These are phyloP conservation scores for Hippocampus zosterae DNA, from an alignment of 2,113 vertebrate species.

Conservation along the genomic window DNA sequence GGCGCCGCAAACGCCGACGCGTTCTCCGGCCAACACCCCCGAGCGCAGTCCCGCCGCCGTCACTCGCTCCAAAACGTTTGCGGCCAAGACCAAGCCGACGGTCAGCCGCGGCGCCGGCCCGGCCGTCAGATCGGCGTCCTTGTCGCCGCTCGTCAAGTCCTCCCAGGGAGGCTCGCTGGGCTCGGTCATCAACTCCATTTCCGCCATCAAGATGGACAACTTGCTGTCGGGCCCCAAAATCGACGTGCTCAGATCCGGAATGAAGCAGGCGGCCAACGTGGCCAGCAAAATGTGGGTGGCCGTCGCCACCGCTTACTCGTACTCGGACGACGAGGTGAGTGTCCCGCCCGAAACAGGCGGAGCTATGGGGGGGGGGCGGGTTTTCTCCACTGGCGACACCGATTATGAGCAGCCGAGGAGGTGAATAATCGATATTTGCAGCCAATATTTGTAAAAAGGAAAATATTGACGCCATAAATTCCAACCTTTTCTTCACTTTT, in stretches of 20 bases:
- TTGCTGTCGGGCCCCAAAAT: conserved; percentile 93
- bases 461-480: too few relatives aligned
- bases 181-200: conserved; percentile 88
- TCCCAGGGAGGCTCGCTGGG: conserved; percentile 85
- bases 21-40: conserved; percentile 50
- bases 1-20: conserved; percentile 59
- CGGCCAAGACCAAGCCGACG: conserved; percentile 71
- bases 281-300: conserved; percentile 95
- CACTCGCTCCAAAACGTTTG: conserved; percentile 86
- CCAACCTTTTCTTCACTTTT: too few relatives aligned
- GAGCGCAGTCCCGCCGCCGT: conserved; percentile 72
- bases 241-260: conserved; percentile 86
- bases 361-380: too few relatives aligned
- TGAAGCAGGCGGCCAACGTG: conserved; percentile 94
- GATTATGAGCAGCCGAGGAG: too few relatives aligned
- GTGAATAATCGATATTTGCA: too few relatives aligned
- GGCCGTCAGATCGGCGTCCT: conserved; percentile 74
- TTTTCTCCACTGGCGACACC: too few relatives aligned
- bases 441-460: too few relatives aligned
- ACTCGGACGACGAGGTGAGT: conserved; percentile 90
- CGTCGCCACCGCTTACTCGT: conserved; percentile 84
- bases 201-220: conserved; percentile 87
- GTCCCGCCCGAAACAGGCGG: too few relatives aligned
- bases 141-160: conserved; percentile 82
- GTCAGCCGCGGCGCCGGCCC: conserved; percentile 45